These are phyloP conservation scores for Acheta domesticus DNA, from an alignment of 2,888 invertebrate genomes.

Conservation along the genomic window DNA sequence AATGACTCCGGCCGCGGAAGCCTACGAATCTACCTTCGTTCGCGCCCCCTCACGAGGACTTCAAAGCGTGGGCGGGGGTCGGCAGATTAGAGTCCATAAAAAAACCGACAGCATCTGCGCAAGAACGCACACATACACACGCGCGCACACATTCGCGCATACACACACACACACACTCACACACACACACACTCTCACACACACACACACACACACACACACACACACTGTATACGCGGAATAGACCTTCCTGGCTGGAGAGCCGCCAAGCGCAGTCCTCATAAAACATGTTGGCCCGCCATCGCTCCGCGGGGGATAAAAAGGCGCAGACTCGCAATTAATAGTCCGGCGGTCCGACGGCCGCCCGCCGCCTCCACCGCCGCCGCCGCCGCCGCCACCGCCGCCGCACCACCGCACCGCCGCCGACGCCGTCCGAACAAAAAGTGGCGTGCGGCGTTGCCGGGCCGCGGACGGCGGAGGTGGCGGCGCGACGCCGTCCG, in stretches of 20 bases:
- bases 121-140: background rate
- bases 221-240: background rate
- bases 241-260: background rate
- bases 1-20: no score
- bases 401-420: background rate
- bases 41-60: no score
- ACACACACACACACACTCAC: no score
- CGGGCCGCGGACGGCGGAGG: background rate
- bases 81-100: no score
- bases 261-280: constrained; percentile 7
- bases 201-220: background rate
- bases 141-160: background rate
- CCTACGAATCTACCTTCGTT: no score
- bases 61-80: no score
- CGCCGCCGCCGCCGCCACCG: background rate
- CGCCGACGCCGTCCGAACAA: background rate
- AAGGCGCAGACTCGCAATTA: constrained; percentile 18
- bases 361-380: background rate
- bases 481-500: background rate
- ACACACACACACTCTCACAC: background rate
- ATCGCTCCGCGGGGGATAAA: constrained; percentile 18
- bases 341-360: constrained; percentile 9
- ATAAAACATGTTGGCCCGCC: constrained; percentile 18
- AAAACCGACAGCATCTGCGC: background rate
- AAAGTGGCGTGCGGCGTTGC: constrained; percentile 1